phyloP scores from a whole-genome alignment of 2,113 vertebrate genomes.

The Orientallactaga bullata region DNA sequence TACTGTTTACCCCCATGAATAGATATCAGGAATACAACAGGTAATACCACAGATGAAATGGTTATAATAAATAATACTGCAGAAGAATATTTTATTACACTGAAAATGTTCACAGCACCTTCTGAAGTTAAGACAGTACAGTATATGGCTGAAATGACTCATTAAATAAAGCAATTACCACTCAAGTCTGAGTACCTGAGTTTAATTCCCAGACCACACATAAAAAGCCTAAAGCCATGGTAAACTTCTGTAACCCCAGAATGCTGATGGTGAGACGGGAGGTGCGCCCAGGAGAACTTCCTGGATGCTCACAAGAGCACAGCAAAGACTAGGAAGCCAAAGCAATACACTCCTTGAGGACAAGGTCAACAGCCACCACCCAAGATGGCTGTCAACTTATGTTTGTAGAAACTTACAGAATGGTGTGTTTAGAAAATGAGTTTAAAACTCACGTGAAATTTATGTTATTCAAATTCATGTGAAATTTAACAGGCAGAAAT shows the following conservation, averaged over 20 bases:
- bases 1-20: not conserved
- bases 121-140: constrained; percentile 14
- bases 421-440: constrained; percentile 29
- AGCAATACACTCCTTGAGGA: not conserved
- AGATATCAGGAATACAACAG: not conserved
- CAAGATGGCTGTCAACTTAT: constrained; percentile 10
- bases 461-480: constrained; percentile 27
- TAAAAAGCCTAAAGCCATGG: too few relatives aligned
- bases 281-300: not conserved
- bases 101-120: not conserved
- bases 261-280: too few relatives aligned
- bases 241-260: not conserved
- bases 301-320: too few relatives aligned
- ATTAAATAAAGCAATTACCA: not conserved
- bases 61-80: not conserved
- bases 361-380: constrained; percentile 16
- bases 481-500: constrained; percentile 39
- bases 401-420: not conserved
- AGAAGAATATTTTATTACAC: not conserved
- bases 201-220: too few relatives aligned
- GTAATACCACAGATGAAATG: not conserved
- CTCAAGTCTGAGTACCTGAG: not conserved
- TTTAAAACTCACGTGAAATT: constrained; percentile 52
- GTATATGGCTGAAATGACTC: not conserved
- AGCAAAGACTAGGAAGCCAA: too few relatives aligned